A percentile compares a stretch with the other conserved stretches of the same genome.
Evolutionary conservation across 2,797 vertebrate species (phyloP).

Genomic region (Pampus argenteus): DNA sequence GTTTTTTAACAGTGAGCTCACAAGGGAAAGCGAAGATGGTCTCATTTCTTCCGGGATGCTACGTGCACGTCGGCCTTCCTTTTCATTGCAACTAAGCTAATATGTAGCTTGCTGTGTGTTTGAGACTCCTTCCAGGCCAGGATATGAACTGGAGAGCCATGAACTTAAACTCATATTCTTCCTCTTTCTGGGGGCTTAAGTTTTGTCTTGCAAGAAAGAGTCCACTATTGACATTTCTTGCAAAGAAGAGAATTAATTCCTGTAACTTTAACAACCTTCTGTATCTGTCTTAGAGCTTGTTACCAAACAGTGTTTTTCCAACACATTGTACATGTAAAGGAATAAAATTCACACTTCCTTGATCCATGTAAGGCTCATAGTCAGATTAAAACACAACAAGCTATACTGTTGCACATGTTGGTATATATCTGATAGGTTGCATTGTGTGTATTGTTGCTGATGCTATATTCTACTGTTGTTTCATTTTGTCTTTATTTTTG

Average conservation of each 20-base stretch:
- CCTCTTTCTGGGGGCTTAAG: slow-evolving; percentile 2
- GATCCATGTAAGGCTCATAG: too few relatives aligned
- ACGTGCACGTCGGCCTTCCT: not conserved
- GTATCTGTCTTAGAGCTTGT: too few relatives aligned
- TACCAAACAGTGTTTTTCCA: not conserved
- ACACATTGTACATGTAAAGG: too few relatives aligned
- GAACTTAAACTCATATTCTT: slow-evolving; percentile 15
- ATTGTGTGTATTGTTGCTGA: not conserved
- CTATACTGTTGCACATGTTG: not conserved
- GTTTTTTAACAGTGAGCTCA: slow-evolving; percentile 12
- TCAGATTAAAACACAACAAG: not conserved
- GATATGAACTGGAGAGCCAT: slow-evolving; percentile 15
- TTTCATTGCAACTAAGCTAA: slow-evolving; percentile 12
- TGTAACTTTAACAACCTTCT: not conserved
- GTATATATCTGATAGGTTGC: not conserved
- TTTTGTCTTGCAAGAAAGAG: not conserved
- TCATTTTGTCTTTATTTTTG: not conserved
- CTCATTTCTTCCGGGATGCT: slow-evolving; percentile 7
- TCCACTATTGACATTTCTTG: not conserved
- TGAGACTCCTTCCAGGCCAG: slow-evolving; percentile 9
- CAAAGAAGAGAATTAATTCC: not conserved
- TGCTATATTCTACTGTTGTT: not conserved
- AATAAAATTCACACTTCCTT: too few relatives aligned
- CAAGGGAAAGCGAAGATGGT: slow-evolving; percentile 9
- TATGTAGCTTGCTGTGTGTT: slow-evolving; percentile 1